phyloP scores from a whole-genome alignment of 1,140 invertebrate species.

The Holcopasites calliopsidis region DNA sequence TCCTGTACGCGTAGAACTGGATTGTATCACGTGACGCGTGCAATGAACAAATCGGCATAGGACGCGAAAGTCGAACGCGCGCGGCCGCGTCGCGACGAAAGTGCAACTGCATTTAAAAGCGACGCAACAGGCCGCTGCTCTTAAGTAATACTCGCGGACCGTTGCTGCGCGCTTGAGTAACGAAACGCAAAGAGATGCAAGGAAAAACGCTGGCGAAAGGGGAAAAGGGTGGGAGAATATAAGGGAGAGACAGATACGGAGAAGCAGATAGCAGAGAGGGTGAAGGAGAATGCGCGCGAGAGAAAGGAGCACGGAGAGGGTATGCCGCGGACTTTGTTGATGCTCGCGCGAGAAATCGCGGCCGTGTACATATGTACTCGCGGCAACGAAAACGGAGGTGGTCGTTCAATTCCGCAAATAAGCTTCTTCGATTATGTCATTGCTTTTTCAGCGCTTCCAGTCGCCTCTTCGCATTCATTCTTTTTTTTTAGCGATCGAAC shows the following conservation, averaged over 20 bases:
- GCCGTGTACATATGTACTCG: constrained; percentile 40
- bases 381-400: neutral
- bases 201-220: constrained; percentile 13
- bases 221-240: neutral
- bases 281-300: neutral
- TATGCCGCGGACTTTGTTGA: constrained; percentile 42
- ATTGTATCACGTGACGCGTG: neutral
- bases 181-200: constrained; percentile 39
- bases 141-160: constrained; percentile 48
- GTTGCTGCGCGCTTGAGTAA: constrained; percentile 29
- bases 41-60: constrained; percentile 3
- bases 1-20: neutral
- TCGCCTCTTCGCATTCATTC: too few species aligned
- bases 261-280: constrained; percentile 3
- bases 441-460: neutral
- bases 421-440: neutral
- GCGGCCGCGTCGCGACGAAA: constrained; percentile 31
- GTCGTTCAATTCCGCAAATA: too few species aligned
- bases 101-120: constrained; percentile 56
- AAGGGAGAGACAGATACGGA: neutral
- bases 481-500: neutral
- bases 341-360: constrained; percentile 56
- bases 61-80: constrained; percentile 28
- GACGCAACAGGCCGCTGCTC: constrained; percentile 47
- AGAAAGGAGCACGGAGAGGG: neutral